A percentile compares a stretch with the other conserved stretches of the same genome.
phyloP scores from a whole-genome alignment of 2,888 invertebrate species.

The Sialis lutaria region DNA sequence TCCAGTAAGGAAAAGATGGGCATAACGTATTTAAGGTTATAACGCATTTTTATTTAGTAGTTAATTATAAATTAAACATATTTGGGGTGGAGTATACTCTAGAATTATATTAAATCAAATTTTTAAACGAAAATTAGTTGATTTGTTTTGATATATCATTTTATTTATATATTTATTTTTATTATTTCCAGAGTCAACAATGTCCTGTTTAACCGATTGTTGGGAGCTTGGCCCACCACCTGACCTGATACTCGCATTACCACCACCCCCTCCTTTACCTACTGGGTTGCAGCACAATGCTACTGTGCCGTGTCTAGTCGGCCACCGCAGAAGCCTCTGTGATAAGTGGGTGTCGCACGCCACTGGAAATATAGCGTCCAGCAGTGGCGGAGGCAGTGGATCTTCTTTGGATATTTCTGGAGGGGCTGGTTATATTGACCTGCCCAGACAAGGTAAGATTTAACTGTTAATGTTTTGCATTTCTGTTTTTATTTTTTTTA shows the following conservation, averaged over 20 bases:
- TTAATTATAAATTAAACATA: no score
- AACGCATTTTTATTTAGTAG: no score
- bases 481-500: no score
- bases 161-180: no score
- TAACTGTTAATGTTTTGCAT: not conserved
- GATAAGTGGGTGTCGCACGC: slow-evolving; percentile 2
- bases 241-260: slow-evolving; percentile 64
- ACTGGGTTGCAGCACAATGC: slow-evolving; percentile 42
- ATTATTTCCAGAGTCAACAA: slow-evolving; percentile 15
- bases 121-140: no score
- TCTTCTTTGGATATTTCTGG: slow-evolving; percentile 27
- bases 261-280: slow-evolving; percentile 73
- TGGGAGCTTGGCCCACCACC: slow-evolving; percentile 55
- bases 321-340: not conserved
- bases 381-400: slow-evolving; percentile 6
- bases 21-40: no score
- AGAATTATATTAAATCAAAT: no score
- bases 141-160: no score
- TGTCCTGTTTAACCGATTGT: slow-evolving; percentile 39
- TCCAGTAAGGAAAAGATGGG: no score
- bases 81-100: no score
- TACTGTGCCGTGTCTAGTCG: slow-evolving; percentile 18
- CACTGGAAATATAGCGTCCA: slow-evolving; percentile 5
- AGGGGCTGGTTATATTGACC: slow-evolving; percentile 55
- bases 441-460: slow-evolving; percentile 51